Percentiles rank a stretch among this genome's conserved stretches.
These are phyloP conservation scores for Hypotaenidia philippensis DNA, from an alignment of 2,797 vertebrate species.

Conservation along the genomic window DNA sequence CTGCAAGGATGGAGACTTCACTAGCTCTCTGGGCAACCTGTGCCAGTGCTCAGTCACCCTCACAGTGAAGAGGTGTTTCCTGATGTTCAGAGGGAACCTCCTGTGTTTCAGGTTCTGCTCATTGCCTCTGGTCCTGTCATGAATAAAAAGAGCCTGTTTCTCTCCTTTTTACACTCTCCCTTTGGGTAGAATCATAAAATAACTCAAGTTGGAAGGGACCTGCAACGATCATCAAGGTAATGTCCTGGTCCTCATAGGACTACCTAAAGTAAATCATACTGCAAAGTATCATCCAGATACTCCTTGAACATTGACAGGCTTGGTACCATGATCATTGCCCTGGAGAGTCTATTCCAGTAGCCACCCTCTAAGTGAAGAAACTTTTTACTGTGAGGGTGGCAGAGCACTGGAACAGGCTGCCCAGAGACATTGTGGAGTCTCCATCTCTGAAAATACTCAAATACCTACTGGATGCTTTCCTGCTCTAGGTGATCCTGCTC, in stretches of 20 bases:
- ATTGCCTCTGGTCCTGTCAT: neutral
- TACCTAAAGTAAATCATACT: neutral
- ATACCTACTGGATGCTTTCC: too few relatives aligned
- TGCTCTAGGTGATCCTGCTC: too few relatives aligned
- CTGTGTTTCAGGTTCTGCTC: neutral
- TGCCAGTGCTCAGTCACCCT: neutral
- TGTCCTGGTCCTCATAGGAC: neutral
- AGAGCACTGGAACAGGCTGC: too few relatives aligned
- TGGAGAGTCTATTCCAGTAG: neutral
- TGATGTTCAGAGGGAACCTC: neutral
- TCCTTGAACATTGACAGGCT: neutral
- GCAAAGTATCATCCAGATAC: rapidly evolving
- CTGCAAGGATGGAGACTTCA: neutral
- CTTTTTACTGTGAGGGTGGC: too few relatives aligned
- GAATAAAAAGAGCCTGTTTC: neutral
- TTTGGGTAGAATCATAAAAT: neutral
- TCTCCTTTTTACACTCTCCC: neutral
- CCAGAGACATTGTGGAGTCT: too few relatives aligned
- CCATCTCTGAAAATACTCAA: too few relatives aligned
- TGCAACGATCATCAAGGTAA: neutral
- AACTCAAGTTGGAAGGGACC: neutral
- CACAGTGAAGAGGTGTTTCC: neutral
- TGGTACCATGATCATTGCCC: neutral
- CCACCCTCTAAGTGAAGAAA: neutral
- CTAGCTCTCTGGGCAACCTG: neutral